These are phyloP conservation scores for Mobula birostris DNA, from an alignment of 2,113 vertebrate species.

Conservation along the genomic window DNA sequence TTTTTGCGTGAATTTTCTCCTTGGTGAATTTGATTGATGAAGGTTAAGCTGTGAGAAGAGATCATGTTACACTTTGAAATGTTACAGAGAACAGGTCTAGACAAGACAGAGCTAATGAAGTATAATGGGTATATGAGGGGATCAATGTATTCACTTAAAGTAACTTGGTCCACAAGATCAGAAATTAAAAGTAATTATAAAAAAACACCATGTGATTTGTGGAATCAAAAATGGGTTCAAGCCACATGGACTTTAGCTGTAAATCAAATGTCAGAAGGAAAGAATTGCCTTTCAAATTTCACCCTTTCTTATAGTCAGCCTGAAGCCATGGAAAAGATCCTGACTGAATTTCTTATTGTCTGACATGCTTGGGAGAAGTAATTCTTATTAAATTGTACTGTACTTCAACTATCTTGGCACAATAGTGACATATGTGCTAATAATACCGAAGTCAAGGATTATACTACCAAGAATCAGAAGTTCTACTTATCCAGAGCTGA, in stretches of 20 bases:
- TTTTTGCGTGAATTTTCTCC: neutral
- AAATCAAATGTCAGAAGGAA: neutral
- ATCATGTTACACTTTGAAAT: neutral
- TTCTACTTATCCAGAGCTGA: neutral
- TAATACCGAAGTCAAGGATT: neutral
- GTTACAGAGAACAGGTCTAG: neutral
- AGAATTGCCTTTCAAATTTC: neutral
- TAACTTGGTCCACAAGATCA: neutral
- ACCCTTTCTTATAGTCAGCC: neutral
- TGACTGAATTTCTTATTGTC: neutral
- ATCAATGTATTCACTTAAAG: neutral
- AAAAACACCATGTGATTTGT: neutral
- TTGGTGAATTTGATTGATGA: neutral
- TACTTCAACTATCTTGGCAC: neutral
- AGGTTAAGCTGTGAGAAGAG: neutral
- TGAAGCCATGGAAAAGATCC: neutral
- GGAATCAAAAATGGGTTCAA: neutral
- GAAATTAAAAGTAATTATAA: neutral
- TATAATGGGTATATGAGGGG: neutral
- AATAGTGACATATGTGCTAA: neutral
- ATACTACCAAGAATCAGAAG: neutral
- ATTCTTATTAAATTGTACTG: neutral
- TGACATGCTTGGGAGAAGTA: neutral
- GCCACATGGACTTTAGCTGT: neutral
- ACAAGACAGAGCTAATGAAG: neutral